Evolutionary conservation across 2,797 vertebrate genomes (phyloP), one percentile per base, ranked within the genome.

Genomic region (Streptopelia turtur): DNA sequence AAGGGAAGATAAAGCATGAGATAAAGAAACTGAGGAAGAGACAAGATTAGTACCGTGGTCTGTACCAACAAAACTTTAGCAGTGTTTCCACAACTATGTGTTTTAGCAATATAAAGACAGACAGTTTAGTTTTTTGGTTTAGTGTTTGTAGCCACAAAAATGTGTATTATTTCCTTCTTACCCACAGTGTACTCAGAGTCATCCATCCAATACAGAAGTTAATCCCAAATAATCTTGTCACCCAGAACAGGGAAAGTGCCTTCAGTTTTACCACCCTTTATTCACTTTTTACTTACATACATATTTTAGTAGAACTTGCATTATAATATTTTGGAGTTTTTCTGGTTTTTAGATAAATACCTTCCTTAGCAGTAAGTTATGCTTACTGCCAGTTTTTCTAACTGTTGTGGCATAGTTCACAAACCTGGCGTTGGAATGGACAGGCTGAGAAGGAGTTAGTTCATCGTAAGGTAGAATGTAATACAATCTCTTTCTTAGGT

Each of bases 101-200:
- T 91, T 97, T 94, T 93, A 97, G 94, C 93, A 94, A 65, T 95
- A 87, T 95, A 96, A 97, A 95, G 92, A 85, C 94, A 95, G 94
- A 95, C 91, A 66, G 74, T 95, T 96, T 93, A 95, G 92, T 85
- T 94, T 93, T 95, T 93, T 84, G 96, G 97, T 97, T 96, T 97
- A 94, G 78, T 97, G 93, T 93, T 97, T 96, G 91, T 96, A 97
- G 97, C 97, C 98, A 97, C 97, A 98, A 97, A 96, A 96, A 98
- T 98, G 97, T 97, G 93, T 97, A 97, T 97, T 98, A 98, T 98
- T 98, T 98, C 96, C 97, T 97, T 97, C 95, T 97, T 96, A 95
- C 93, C 97, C 97, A 96, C 97, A 98, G 91, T 93, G 96, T 98
- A 97, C 96, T 96, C 94, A 97, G 96, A 98, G 93, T 96, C 94